phyloP scores from a whole-genome alignment of 1,140 invertebrate species.

The Hormaphis cornu region DNA sequence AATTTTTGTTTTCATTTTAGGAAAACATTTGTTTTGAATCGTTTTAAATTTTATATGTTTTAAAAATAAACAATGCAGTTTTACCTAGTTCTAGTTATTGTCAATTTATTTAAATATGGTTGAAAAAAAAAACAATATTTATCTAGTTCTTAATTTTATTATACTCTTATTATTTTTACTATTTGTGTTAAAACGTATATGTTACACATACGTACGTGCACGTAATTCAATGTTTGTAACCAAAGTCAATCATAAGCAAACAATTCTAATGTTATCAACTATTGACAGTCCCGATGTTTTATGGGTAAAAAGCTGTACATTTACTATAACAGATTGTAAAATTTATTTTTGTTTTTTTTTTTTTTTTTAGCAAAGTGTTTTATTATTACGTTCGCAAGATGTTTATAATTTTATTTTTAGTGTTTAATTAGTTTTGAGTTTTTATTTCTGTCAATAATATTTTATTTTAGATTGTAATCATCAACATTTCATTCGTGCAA shows the following conservation, averaged over 20 bases:
- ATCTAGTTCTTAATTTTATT: not conserved
- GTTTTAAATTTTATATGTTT: not conserved
- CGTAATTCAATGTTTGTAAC: not conserved
- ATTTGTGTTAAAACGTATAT: too few species aligned
- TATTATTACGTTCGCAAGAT: not conserved
- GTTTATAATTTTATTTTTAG: not conserved
- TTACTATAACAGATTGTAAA: not conserved
- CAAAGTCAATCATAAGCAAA: not conserved
- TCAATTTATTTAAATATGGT: constrained; percentile 15
- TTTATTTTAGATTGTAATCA: not conserved
- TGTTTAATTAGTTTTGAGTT: not conserved
- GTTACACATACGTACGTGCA: not conserved
- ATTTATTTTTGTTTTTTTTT: not conserved
- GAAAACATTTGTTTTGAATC: not conserved
- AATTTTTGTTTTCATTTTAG: not conserved
- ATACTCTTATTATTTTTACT: too few species aligned
- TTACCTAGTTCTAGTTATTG: not conserved
- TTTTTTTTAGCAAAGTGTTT: not conserved
- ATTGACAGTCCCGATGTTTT: not conserved
- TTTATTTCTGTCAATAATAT: not conserved
- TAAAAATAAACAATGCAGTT: not conserved
- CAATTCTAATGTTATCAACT: not conserved
- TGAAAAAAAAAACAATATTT: not conserved
- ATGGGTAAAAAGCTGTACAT: not conserved
- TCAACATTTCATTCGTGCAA: not conserved